Conservation (phyloP, 1,140 invertebrate genomes). For the Rhizoglyphus robini region DNA sequence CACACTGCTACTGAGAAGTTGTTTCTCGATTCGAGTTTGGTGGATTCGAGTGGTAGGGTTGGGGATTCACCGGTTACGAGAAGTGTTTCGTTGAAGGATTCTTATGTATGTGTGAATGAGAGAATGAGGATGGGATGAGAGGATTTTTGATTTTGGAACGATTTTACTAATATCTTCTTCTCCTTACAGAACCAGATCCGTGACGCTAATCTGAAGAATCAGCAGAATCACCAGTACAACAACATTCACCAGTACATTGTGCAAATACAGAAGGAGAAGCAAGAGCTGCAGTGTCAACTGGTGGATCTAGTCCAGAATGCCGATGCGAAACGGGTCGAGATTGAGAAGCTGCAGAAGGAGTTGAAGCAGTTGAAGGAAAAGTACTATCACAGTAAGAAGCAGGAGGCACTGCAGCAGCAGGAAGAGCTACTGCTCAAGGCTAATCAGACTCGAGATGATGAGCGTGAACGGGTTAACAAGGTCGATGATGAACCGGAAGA, state of each 20-base stretch:
- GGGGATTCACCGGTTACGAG: too few relatives aligned
- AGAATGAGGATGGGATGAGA: too few relatives aligned
- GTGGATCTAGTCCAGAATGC: constrained; percentile 34
- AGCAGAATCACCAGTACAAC: neutral
- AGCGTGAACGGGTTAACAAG: neutral
- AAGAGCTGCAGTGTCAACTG: constrained; percentile 39
- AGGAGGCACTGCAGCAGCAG: neutral
- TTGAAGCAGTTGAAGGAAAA: constrained; percentile 30
- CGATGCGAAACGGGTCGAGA: constrained; percentile 31
- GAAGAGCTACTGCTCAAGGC: neutral
- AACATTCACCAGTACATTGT: constrained; percentile 14
- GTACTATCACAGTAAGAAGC: neutral
- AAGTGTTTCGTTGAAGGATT: neutral
- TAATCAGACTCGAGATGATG: neutral
- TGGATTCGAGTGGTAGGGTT: too few relatives aligned
- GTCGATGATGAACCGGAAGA: neutral
- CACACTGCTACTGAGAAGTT: too few relatives aligned
- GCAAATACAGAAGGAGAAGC: constrained; percentile 38
- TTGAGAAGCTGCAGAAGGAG: constrained; percentile 31
- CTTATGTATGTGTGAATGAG: neutral
- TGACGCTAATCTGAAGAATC: neutral
- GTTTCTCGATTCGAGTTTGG: too few relatives aligned
- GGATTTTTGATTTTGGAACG: too few relatives aligned
- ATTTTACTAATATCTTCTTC: neutral
- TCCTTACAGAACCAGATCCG: neutral